Base-by-base conservation (phyloP, 2,797 vertebrate genomes). In the Oreonectes daqikongensis region DNA sequence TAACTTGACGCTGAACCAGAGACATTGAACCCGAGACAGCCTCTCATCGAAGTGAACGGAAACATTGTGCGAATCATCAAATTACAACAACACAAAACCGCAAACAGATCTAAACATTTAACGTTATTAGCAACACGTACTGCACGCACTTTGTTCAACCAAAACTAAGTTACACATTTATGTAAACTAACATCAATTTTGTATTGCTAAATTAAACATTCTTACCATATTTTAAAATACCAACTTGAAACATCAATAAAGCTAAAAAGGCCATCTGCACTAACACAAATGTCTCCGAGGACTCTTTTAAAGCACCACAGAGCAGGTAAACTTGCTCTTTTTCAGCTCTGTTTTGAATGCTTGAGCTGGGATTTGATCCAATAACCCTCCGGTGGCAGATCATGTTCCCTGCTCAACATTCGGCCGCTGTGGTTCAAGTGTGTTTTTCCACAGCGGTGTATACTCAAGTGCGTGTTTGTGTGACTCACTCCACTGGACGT, bases 401-500 rank as follows among this genome's bases (percentile, higher is more conserved):
- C 73, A 74, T 35, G 59, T 80, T 82, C 52, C 70, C 42, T 57
- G 68, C 66, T 75, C 70, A n/a, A 67, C 71, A 46, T 60, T 65
- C 46, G 15, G 75, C 67, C 61, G 35, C 55, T 52, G 71, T 35
- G 61, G 40, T 18, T 63, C 24, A 44, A 40, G 53, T 68, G 53
- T 68, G 46, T 50, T 79, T 81, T 75, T 79, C 59, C 74, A 75
- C 32, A 57, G 30, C 68, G 44, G 35, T 59, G 26, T 28, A 74
- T 26, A 40, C 17, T 40, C 22, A 40, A 55, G 38, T 40, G 44
- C 42, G 38, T 70, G 42, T 50, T 18, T 59, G 75, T 70, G 57
- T 18, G 38, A 75, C 95, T 95, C 83, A 96, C 97, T 91, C 93
- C 92, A 66, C 90, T 94, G 48, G 96, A 96, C 83, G 92, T 94